phyloP scores from a whole-genome alignment of 1,140 invertebrate species.

The Trichoplusia ni region DNA sequence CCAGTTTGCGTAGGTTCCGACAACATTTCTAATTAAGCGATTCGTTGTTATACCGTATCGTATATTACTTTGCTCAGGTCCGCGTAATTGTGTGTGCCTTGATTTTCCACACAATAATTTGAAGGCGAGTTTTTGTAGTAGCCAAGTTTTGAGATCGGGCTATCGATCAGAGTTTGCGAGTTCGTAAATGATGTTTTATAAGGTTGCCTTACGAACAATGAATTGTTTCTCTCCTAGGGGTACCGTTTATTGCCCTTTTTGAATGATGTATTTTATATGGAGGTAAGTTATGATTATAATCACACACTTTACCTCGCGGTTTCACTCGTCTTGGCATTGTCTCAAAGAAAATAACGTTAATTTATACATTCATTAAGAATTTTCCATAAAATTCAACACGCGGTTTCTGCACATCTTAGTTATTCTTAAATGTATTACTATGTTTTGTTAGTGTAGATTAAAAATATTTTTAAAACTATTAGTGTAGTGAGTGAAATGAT shows the following conservation, averaged over 20 bases:
- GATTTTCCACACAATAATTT: conserved; percentile 13
- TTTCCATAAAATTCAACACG: too few species aligned
- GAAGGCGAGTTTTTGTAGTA: neutral
- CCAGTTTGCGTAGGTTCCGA: conserved; percentile 55
- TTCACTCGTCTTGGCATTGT: too few species aligned
- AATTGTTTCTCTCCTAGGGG: too few species aligned
- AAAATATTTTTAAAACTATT: too few species aligned
- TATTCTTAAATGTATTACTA: too few species aligned
- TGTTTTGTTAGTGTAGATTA: too few species aligned
- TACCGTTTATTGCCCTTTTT: too few species aligned
- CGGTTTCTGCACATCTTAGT: too few species aligned
- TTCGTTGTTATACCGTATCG: conserved; percentile 32
- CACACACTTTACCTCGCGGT: neutral
- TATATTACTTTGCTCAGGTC: conserved; percentile 18
- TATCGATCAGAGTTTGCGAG: conserved; percentile 3
- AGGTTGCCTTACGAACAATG: too few species aligned
- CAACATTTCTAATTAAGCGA: conserved; percentile 56
- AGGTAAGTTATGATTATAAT: neutral
- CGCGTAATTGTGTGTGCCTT: conserved; percentile 23
- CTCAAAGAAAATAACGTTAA: too few species aligned
- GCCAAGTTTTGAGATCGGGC: neutral
- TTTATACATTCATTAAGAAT: too few species aligned
- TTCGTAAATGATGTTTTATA: neutral
- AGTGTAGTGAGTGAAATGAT: neutral
- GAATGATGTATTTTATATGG: too few species aligned